phyloP scores from a whole-genome alignment of 1,140 invertebrate species.

The Tetragonula clypearis region DNA sequence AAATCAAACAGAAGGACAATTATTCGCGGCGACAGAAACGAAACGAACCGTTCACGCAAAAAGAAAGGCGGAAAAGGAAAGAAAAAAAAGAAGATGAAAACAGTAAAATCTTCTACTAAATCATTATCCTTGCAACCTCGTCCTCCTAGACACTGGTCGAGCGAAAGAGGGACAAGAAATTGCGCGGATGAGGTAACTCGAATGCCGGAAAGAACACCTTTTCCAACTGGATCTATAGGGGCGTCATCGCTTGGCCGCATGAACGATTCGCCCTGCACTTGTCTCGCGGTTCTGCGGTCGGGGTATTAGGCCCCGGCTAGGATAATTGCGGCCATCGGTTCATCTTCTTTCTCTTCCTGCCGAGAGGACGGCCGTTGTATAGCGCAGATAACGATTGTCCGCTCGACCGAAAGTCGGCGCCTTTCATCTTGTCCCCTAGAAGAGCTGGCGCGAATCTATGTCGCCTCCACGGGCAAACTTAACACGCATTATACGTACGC shows the following conservation, averaged over 20 bases:
- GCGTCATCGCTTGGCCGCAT: constrained; percentile 26
- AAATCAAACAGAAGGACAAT: not conserved
- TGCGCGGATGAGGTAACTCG: constrained; percentile 57
- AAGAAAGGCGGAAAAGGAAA: too few relatives aligned
- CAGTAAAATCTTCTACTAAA: not conserved
- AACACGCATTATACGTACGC: constrained; percentile 4
- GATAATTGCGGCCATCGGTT: constrained; percentile 52
- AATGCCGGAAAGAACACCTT: constrained; percentile 52
- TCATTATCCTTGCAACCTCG: not conserved
- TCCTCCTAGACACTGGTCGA: not conserved
- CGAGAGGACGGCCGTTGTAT: constrained; percentile 41
- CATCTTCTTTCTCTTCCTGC: constrained; percentile 44
- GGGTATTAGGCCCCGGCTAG: constrained; percentile 43
- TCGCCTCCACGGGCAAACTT: constrained; percentile 10
- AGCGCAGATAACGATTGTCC: constrained; percentile 73
- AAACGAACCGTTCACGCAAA: not conserved
- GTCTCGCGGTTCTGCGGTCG: constrained; percentile 49
- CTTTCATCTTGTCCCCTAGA: constrained; percentile 53
- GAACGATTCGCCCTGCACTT: constrained; percentile 46
- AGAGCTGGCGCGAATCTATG: constrained; percentile 26
- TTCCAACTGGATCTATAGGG: constrained; percentile 34
- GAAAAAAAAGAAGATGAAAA: not conserved
- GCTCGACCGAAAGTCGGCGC: constrained; percentile 46
- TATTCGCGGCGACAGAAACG: not conserved
- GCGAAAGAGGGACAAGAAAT: constrained; percentile 18